These are phyloP conservation scores for Cryptoprocta ferox DNA, from an alignment of 2,797 vertebrate species.

Conservation along the genomic window DNA sequence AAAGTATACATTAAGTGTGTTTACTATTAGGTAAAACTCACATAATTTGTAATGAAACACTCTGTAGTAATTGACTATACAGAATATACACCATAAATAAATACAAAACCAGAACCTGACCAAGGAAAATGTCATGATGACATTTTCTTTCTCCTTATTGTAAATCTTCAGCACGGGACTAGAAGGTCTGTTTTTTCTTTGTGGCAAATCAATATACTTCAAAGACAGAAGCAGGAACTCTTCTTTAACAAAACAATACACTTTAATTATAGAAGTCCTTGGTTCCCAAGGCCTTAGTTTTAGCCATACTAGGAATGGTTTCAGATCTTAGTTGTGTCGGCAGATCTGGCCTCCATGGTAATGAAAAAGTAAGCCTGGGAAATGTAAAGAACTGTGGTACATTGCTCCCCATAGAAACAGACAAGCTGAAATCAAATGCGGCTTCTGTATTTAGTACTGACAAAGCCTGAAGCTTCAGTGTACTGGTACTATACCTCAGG, in stretches of 20 bases:
- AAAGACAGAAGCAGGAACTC: slow-evolving; percentile 58
- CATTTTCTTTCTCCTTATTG: slow-evolving; percentile 62
- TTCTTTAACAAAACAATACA: slow-evolving; percentile 65
- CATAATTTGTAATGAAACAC: slow-evolving; percentile 52
- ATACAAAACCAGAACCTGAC: slow-evolving; percentile 51
- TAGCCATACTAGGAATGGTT: slow-evolving; percentile 34
- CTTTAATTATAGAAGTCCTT: slow-evolving; percentile 64
- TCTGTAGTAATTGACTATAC: slow-evolving; percentile 49
- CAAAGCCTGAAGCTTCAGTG: slow-evolving; percentile 66
- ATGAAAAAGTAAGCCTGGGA: slow-evolving; percentile 67
- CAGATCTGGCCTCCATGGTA: slow-evolving; percentile 71
- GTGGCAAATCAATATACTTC: slow-evolving; percentile 64
- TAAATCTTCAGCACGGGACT: slow-evolving; percentile 57
- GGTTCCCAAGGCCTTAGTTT: slow-evolving; percentile 24
- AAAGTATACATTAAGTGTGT: slow-evolving; percentile 42
- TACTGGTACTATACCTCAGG: slow-evolving; percentile 58
- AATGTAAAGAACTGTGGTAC: slow-evolving; percentile 60
- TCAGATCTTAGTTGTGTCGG: slow-evolving; percentile 65
- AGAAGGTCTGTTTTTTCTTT: slow-evolving; percentile 57
- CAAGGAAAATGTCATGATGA: slow-evolving; percentile 60
- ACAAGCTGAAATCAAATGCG: slow-evolving; percentile 56
- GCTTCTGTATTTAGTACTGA: slow-evolving; percentile 62
- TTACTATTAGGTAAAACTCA: slow-evolving; percentile 50
- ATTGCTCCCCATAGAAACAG: slow-evolving; percentile 74
- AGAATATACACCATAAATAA: slow-evolving; percentile 27